Evolutionary conservation across 2,888 invertebrate genomes (phyloP).

Genomic region (Acanthosepion pharaonis): DNA sequence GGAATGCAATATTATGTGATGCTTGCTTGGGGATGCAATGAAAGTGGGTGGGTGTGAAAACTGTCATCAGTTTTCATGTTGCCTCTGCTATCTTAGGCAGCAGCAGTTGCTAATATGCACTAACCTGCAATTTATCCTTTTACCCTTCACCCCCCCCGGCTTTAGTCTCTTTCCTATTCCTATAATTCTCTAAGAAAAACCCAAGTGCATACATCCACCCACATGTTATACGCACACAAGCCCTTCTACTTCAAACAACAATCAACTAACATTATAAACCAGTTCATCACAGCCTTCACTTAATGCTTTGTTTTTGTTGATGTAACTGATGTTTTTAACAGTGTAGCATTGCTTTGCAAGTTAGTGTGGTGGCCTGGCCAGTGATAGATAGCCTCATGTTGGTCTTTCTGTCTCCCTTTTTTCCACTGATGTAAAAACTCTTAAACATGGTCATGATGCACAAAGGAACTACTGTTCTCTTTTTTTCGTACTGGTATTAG

Average conservation of each 20-base stretch:
- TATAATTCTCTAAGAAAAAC: background rate
- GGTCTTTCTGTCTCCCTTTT: background rate
- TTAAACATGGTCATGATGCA: background rate
- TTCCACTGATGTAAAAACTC: background rate
- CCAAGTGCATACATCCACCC: background rate
- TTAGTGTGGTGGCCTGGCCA: background rate
- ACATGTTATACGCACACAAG: background rate
- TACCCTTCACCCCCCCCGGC: background rate
- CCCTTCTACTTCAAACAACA: background rate
- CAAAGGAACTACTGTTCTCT: conserved; percentile 17
- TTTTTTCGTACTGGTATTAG: background rate
- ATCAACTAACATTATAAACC: background rate
- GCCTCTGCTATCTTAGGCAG: background rate
- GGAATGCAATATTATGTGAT: background rate
- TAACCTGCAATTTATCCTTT: background rate
- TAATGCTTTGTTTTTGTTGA: too few relatives aligned
- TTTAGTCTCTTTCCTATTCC: background rate
- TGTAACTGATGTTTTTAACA: background rate
- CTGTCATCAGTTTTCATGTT: background rate
- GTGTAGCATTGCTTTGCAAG: background rate
- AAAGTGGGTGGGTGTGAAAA: background rate
- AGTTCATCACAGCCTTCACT: background rate
- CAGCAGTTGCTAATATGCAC: background rate
- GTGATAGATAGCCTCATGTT: background rate
- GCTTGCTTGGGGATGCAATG: background rate